These are phyloP conservation scores for Atherinosoma microstoma DNA, from an alignment of 2,797 vertebrate species.

Conservation along the genomic window DNA sequence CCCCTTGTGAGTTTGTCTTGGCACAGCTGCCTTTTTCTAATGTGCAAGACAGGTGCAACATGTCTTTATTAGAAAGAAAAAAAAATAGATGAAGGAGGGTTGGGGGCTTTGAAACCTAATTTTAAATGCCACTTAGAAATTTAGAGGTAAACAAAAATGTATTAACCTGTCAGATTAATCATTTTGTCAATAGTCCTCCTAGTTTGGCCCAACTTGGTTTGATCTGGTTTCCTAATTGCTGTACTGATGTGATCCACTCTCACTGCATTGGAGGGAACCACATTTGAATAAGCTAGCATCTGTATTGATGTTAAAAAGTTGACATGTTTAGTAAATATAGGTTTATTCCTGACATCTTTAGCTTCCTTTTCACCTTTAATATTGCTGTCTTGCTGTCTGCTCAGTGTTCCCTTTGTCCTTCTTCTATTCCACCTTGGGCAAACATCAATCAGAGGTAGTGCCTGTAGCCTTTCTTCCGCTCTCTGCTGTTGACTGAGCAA, in stretches of 20 bases:
- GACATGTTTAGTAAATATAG: conserved; percentile 13
- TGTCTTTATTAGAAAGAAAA: conserved; percentile 19
- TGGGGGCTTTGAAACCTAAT: conserved; percentile 16
- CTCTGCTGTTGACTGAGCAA: conserved; percentile 64
- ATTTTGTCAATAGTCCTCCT: conserved; percentile 14
- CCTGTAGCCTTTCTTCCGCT: conserved; percentile 64
- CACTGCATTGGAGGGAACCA: conserved; percentile 12
- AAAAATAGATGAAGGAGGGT: background rate
- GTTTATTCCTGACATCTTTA: conserved; percentile 15
- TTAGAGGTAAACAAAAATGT: background rate
- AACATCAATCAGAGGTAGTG: conserved; percentile 55
- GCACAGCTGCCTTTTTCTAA: conserved; percentile 52
- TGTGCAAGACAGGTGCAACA: conserved; percentile 34
- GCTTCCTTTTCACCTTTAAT: conserved; percentile 3
- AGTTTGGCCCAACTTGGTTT: conserved; percentile 28
- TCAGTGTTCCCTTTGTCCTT: conserved; percentile 22
- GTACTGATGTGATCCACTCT: conserved; percentile 28
- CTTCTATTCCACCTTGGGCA: conserved; percentile 11
- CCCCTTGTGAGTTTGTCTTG: conserved; percentile 42
- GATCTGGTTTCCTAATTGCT: conserved; percentile 44
- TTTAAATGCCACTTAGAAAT: conserved; percentile 30
- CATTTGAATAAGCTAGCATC: conserved; percentile 16
- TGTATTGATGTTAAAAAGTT: conserved; percentile 20
- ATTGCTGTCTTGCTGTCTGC: conserved; percentile 10
- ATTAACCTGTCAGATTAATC: conserved; percentile 1